Conservation (phyloP, 1,140 invertebrate genomes). For the Drosophila auraria region DNA sequence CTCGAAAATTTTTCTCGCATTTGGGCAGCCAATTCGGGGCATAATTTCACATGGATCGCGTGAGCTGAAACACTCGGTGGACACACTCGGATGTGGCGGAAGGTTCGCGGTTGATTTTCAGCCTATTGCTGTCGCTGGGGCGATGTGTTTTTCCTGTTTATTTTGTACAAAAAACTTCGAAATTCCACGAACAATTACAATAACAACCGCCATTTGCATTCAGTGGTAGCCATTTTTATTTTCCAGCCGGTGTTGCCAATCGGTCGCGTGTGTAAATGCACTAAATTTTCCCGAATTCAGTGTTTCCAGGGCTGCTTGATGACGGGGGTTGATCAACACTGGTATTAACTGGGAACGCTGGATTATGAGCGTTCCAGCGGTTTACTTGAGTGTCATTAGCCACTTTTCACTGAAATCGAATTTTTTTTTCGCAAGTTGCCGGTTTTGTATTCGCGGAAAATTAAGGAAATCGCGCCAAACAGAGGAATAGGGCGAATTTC, state of each 20-base stretch:
- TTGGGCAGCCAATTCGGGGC: conserved; percentile 56
- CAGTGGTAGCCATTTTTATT: conserved; percentile 83
- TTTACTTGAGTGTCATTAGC: neutral
- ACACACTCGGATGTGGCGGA: conserved; percentile 43
- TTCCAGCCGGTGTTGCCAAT: conserved; percentile 73
- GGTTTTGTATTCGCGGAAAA: neutral
- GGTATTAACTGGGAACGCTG: neutral
- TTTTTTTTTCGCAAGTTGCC: no score
- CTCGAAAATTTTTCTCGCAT: conserved; percentile 63
- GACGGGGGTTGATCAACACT: neutral
- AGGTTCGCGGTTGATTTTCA: conserved; percentile 59
- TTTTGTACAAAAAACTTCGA: conserved; percentile 84
- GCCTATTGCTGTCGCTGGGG: conserved; percentile 54
- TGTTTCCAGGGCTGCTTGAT: conserved; percentile 11
- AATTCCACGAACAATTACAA: conserved; percentile 85
- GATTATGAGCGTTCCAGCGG: neutral
- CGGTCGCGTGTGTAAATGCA: conserved; percentile 11
- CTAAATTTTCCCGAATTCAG: conserved; percentile 42
- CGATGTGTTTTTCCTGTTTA: conserved; percentile 73
- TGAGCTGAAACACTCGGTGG: conserved; percentile 35
- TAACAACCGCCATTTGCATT: conserved; percentile 50
- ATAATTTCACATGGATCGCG: conserved; percentile 57
- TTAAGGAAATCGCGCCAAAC: neutral
- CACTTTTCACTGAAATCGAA: neutral
- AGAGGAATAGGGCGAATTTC: no score